Percentiles rank a stretch among this genome's conserved stretches.
These are phyloP conservation scores for Lepidurus arcticus DNA, from an alignment of 1,140 invertebrate species.

Conservation along the genomic window DNA sequence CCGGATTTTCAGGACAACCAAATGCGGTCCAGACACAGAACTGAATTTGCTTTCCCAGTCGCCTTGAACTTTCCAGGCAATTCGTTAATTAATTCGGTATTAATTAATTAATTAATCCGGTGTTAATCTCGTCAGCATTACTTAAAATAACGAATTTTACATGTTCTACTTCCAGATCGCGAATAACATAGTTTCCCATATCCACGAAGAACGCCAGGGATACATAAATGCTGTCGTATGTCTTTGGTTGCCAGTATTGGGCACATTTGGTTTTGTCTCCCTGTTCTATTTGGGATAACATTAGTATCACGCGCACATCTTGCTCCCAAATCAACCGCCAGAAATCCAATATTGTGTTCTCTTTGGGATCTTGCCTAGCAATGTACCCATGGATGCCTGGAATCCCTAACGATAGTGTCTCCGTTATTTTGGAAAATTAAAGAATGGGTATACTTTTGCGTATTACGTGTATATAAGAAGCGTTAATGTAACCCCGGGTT, in stretches of 20 bases:
- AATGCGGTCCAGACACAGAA: conserved; percentile 1
- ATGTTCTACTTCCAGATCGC: conserved; percentile 15
- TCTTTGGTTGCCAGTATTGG: conserved; percentile 55
- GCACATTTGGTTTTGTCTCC: conserved; percentile 56
- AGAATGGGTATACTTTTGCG: conserved; percentile 23
- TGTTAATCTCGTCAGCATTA: neutral
- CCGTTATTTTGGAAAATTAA: neutral
- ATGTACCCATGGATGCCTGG: conserved; percentile 48
- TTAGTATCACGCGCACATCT: conserved; percentile 49
- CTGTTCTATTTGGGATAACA: conserved; percentile 52
- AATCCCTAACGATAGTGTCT: conserved; percentile 43
- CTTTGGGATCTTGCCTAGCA: conserved; percentile 51
- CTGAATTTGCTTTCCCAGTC: conserved; percentile 6
- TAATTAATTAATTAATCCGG: too few species aligned
- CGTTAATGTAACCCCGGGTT: conserved; percentile 71
- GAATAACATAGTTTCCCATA: conserved; percentile 43
- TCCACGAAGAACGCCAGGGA: conserved; percentile 49
- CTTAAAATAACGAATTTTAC: neutral
- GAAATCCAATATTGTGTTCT: conserved; percentile 49
- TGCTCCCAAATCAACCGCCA: conserved; percentile 55
- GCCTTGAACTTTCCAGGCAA: neutral
- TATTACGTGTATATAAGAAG: conserved; percentile 68
- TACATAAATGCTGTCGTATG: conserved; percentile 47
- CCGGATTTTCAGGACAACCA: conserved; percentile 2
- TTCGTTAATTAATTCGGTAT: neutral